These are phyloP conservation scores for Agrilus biguttatus DNA, from an alignment of 2,888 invertebrate species.

Conservation along the genomic window DNA sequence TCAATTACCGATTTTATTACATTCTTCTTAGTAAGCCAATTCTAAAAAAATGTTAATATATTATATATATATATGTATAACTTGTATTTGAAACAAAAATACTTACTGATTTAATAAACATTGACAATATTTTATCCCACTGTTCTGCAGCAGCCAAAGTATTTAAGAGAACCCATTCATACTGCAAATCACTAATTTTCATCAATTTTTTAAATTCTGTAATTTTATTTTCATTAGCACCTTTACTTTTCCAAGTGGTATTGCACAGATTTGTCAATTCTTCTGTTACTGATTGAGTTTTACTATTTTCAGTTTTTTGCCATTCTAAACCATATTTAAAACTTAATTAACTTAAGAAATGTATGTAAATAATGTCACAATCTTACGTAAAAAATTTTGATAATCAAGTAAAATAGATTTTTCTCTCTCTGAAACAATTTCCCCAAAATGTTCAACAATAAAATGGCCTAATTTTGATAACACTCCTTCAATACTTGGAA, in stretches of 20 bases:
- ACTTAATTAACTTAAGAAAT: slow-evolving; percentile 3
- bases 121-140: slow-evolving; percentile 20
- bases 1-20: slow-evolving; percentile 21
- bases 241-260: slow-evolving; percentile 15
- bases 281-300: slow-evolving; percentile 18
- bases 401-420: slow-evolving; percentile 17
- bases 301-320: slow-evolving; percentile 19
- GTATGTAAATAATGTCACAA: neutral
- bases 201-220: slow-evolving; percentile 20
- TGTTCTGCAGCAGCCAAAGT: slow-evolving; percentile 18
- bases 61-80: neutral
- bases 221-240: slow-evolving; percentile 14
- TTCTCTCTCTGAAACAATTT: slow-evolving; percentile 15
- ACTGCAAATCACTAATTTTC: slow-evolving; percentile 23
- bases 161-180: slow-evolving; percentile 26
- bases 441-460: slow-evolving; percentile 16
- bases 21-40: slow-evolving; percentile 35
- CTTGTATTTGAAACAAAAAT: neutral
- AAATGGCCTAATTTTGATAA: slow-evolving; percentile 18
- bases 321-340: slow-evolving; percentile 19
- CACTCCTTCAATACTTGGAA: slow-evolving; percentile 14
- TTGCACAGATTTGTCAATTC: slow-evolving; percentile 20
- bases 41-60: slow-evolving; percentile 23
- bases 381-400: slow-evolving; percentile 19
- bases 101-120: slow-evolving; percentile 21